Evolutionary conservation across 2,113 vertebrate species (phyloP).

Genomic region (Dinomys branickii): DNA sequence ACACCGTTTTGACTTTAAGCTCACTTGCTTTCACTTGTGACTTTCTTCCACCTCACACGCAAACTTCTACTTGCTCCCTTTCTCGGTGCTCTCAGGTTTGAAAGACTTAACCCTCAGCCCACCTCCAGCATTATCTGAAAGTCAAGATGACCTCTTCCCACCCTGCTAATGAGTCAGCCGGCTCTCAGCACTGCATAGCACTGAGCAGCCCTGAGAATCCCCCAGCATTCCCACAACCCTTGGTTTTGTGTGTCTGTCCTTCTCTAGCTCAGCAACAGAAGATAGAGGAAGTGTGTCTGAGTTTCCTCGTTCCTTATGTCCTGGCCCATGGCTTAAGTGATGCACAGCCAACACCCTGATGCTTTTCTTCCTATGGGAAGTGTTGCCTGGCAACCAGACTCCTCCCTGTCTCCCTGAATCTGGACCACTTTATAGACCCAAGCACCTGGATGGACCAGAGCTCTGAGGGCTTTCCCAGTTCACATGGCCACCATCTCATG

Average conservation of each 20-base stretch:
- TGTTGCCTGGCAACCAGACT: constrained; percentile 42
- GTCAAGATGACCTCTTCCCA: neutral
- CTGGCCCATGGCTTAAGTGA: neutral
- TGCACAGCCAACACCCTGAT: neutral
- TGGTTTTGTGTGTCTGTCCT: neutral
- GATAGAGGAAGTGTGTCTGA: neutral
- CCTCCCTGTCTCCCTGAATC: neutral
- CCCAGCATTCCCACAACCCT: neutral
- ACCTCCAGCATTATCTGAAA: neutral
- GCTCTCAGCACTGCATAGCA: neutral
- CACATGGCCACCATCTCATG: neutral
- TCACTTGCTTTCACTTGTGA: neutral
- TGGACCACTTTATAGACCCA: neutral
- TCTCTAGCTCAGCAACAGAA: constrained; percentile 12
- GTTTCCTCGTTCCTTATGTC: neutral
- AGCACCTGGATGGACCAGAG: neutral
- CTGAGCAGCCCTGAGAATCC: neutral
- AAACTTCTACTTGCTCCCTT: neutral
- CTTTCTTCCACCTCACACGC: neutral
- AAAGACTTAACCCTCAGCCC: neutral
- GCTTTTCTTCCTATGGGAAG: neutral
- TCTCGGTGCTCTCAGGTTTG: neutral
- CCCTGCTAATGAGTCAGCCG: neutral
- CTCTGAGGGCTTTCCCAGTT: neutral
- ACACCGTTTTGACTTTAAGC: neutral